Evolutionary conservation across 2,113 vertebrate species (phyloP).

Genomic region (Puma concolor): DNA sequence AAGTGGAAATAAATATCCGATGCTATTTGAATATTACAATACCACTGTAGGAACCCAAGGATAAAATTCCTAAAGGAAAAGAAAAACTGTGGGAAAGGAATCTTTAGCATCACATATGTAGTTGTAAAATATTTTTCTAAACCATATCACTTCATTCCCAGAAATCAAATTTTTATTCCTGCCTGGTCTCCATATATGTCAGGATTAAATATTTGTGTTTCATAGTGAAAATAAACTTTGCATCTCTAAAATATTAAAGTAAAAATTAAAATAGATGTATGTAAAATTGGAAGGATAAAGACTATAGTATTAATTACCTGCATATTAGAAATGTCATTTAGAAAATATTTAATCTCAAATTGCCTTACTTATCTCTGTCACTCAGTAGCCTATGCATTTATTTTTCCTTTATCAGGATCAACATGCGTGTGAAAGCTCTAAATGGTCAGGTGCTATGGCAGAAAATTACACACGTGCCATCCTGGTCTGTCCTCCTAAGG

Average conservation of each 20-base stretch:
- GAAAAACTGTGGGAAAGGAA: slow-evolving; percentile 5
- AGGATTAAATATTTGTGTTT: slow-evolving; percentile 48
- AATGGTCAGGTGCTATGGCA: not conserved
- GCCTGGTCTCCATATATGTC: not conserved
- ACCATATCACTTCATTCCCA: not conserved
- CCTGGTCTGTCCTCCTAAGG: not conserved
- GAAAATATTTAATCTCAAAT: slow-evolving; percentile 56
- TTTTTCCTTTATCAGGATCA: not conserved
- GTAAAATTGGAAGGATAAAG: slow-evolving; percentile 38
- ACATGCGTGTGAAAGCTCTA: not conserved
- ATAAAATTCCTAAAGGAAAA: slow-evolving; percentile 32
- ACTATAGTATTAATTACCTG: not conserved
- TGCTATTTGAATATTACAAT: not conserved
- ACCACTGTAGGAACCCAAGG: not conserved
- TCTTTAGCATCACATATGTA: not conserved
- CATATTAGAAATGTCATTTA: slow-evolving; percentile 21
- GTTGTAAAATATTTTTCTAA: slow-evolving; percentile 14
- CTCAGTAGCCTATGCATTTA: not conserved
- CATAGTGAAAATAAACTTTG: not conserved
- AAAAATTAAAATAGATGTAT: slow-evolving; percentile 39
- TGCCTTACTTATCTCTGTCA: not conserved
- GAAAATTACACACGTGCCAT: not conserved
- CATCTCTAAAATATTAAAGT: slow-evolving; percentile 29
- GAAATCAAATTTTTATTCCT: slow-evolving; percentile 43
- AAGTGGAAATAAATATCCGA: slow-evolving; percentile 26